Evolutionary conservation across 2,888 invertebrate genomes (phyloP).

Genomic region (Pristionchus maxplancki): DNA sequence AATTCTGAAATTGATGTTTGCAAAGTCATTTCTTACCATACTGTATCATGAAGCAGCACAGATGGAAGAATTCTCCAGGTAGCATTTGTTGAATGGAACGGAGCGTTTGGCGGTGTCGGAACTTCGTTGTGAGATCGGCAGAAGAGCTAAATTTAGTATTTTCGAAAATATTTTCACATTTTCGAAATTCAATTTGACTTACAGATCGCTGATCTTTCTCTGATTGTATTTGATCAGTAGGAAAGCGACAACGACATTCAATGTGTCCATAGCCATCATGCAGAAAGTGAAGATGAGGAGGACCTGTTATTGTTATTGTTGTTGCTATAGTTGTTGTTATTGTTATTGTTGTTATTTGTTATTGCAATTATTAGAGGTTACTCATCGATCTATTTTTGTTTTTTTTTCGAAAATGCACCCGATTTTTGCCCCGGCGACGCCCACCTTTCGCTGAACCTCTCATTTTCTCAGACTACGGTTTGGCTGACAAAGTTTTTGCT

Average conservation of each 20-base stretch:
- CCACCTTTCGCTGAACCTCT: neutral
- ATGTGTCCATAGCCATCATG: neutral
- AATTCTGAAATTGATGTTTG: too few relatives aligned
- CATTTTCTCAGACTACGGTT: neutral
- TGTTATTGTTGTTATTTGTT: too few relatives aligned
- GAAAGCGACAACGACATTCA: neutral
- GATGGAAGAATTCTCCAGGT: neutral
- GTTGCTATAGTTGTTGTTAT: too few relatives aligned
- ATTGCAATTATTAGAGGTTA: too few relatives aligned
- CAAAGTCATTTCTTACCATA: neutral
- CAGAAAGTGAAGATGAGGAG: neutral
- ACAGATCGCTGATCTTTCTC: neutral
- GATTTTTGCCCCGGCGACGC: neutral
- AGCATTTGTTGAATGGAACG: neutral
- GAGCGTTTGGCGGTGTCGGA: neutral
- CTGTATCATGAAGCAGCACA: neutral
- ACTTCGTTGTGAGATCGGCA: neutral
- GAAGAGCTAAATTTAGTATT: neutral
- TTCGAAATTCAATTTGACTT: too few relatives aligned
- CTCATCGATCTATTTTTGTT: too few relatives aligned
- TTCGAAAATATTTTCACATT: neutral
- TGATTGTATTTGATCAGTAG: slow-evolving; percentile 9
- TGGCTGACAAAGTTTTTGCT: neutral
- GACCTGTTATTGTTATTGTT: too few relatives aligned
- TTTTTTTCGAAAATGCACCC: neutral